phyloP scores from a whole-genome alignment of 2,888 invertebrate genomes.

The Drosophila fungiperda region DNA sequence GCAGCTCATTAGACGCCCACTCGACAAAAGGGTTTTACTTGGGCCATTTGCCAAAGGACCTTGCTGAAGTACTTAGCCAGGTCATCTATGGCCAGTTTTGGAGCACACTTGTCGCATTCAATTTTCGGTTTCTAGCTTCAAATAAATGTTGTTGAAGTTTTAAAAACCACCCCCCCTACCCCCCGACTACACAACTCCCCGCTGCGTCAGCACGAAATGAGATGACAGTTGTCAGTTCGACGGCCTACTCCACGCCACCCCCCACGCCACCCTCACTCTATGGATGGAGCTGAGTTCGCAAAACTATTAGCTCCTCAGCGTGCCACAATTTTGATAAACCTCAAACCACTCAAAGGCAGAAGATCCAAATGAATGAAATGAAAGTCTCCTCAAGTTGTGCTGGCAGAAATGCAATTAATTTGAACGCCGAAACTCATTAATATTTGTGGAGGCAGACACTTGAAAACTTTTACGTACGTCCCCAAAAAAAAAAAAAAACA shows the following conservation, averaged over 20 bases:
- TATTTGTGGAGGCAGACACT: constrained; percentile 74
- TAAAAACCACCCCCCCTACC: constrained; percentile 23
- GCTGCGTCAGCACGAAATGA: constrained; percentile 68
- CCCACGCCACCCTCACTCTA: neutral
- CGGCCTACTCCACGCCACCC: neutral
- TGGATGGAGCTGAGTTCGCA: constrained; percentile 36
- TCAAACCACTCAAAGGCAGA: constrained; percentile 20
- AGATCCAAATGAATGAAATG: constrained; percentile 50
- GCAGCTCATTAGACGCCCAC: constrained; percentile 63
- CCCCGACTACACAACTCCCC: constrained; percentile 7
- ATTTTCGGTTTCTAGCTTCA: constrained; percentile 63
- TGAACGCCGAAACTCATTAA: constrained; percentile 79
- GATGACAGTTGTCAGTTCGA: constrained; percentile 49
- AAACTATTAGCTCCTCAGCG: constrained; percentile 49
- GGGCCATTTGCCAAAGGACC: constrained; percentile 13
- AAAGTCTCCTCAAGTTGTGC: constrained; percentile 53
- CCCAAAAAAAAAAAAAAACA: constrained; percentile 13
- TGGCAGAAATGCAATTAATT: constrained; percentile 73
- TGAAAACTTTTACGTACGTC: constrained; percentile 37
- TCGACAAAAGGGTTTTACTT: constrained; percentile 35
- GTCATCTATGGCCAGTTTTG: constrained; percentile 15
- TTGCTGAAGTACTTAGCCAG: neutral
- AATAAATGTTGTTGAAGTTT: constrained; percentile 62
- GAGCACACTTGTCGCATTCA: constrained; percentile 53
- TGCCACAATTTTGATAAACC: constrained; percentile 58